Percentiles rank a stretch among this genome's conserved stretches.
Evolutionary conservation across 2,888 invertebrate genomes (phyloP).

Genomic region (Agrochola litura): DNA sequence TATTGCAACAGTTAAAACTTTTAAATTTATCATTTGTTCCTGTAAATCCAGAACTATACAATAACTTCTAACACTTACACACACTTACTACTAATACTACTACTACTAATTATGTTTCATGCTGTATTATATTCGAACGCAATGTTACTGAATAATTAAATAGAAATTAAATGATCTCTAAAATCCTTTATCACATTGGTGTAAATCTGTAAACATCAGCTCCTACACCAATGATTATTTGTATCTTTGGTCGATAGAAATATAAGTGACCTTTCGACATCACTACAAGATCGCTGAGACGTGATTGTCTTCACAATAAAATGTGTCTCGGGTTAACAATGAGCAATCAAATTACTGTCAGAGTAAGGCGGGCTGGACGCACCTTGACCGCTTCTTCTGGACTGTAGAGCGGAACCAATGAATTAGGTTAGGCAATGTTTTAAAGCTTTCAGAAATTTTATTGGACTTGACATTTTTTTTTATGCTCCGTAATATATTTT

Average conservation of each 20-base stretch:
- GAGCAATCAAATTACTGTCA: conserved; percentile 88
- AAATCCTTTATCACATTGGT: background rate
- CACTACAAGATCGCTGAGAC: conserved; percentile 71
- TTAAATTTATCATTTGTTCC: background rate
- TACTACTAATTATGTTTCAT: no score
- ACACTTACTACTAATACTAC: no score
- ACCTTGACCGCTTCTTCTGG: conserved; percentile 78
- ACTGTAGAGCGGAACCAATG: conserved; percentile 64
- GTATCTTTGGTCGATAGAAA: conserved; percentile 23
- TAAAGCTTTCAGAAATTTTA: background rate
- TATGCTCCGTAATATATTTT: no score
- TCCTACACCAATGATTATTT: background rate
- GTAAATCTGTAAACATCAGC: background rate
- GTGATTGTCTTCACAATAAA: conserved; percentile 86
- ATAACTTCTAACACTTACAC: no score
- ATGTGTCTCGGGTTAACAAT: conserved; percentile 86
- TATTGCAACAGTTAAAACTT: background rate
- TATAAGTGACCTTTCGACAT: conserved; percentile 19
- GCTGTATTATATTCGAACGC: no score
- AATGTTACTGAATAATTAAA: no score
- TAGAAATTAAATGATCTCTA: no score
- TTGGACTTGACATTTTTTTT: no score
- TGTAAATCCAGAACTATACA: background rate
- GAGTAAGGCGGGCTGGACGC: conserved; percentile 71
- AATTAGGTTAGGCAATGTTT: conserved; percentile 38